Evolutionary conservation across 2,113 vertebrate genomes (phyloP).

Genomic region (Azemiops feae): DNA sequence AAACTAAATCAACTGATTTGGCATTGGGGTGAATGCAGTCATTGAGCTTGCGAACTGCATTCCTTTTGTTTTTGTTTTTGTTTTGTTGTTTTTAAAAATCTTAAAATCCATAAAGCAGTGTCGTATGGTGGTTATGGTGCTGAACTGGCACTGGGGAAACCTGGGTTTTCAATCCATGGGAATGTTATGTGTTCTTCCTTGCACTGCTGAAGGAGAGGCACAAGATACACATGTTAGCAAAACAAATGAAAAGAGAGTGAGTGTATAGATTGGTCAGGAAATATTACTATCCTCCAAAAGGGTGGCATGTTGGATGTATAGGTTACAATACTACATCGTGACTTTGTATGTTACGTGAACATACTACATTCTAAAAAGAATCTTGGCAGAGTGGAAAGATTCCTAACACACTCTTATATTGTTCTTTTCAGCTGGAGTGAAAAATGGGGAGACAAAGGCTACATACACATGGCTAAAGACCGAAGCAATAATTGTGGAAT

Average conservation of each 20-base stretch:
- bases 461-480: conserved; percentile 88
- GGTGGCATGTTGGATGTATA: neutral
- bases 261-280: neutral
- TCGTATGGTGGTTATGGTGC: neutral
- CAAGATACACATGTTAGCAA: neutral
- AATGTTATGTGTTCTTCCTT: neutral
- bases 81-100: neutral
- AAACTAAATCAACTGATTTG: neutral
- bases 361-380: neutral
- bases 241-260: neutral
- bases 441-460: conserved; percentile 85
- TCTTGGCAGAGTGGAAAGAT: neutral
- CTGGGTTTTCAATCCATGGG: neutral
- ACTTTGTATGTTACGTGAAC: neutral
- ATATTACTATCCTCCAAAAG: neutral
- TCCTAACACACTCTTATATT: neutral
- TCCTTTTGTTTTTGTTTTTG: neutral
- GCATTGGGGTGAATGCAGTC: neutral
- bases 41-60: neutral
- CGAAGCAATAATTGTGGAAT: conserved; percentile 87
- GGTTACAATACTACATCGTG: neutral
- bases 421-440: conserved; percentile 83
- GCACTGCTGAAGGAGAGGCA: neutral
- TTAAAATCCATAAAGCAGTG: neutral
- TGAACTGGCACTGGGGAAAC: neutral